These are phyloP conservation scores for Crotalus viridis DNA, from an alignment of 2,113 vertebrate species.

Conservation along the genomic window DNA sequence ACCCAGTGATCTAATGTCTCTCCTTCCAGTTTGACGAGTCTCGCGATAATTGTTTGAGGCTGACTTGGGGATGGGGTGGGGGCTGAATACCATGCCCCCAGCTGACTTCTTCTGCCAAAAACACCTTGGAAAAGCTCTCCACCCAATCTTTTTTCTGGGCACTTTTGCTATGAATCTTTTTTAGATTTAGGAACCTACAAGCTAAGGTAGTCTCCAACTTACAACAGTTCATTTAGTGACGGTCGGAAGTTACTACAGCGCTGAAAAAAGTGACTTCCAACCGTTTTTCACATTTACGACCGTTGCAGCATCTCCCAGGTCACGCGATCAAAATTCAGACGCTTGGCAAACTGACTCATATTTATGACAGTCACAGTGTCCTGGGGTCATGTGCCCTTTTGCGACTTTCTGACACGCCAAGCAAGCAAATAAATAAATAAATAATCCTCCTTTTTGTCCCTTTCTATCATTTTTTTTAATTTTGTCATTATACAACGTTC, in stretches of 20 bases:
- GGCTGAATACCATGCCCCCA: not conserved
- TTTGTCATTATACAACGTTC: not conserved
- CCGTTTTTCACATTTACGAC: too few species aligned
- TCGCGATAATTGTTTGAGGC: not conserved
- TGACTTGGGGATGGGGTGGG: not conserved
- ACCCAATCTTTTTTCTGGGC: not conserved
- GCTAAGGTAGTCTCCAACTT: too few species aligned
- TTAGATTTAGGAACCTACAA: not conserved
- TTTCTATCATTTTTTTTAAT: not conserved
- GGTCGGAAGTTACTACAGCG: too few species aligned
- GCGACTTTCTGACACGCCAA: too few species aligned
- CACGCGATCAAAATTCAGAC: too few species aligned
- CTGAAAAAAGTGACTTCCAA: too few species aligned
- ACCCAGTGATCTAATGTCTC: not conserved
- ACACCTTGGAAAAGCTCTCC: not conserved
- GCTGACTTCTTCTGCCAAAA: not conserved
- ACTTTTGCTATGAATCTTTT: not conserved
- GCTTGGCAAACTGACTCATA: too few species aligned
- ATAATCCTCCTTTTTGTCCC: not conserved
- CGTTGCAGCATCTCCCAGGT: too few species aligned
- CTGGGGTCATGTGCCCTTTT: too few species aligned
- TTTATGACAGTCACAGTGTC: too few species aligned
- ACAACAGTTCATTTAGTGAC: too few species aligned
- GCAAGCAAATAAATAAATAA: too few species aligned
- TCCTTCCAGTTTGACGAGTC: not conserved